Evolutionary conservation across 1,140 invertebrate species (phyloP).

Genomic region (Araneus ventricosus): DNA sequence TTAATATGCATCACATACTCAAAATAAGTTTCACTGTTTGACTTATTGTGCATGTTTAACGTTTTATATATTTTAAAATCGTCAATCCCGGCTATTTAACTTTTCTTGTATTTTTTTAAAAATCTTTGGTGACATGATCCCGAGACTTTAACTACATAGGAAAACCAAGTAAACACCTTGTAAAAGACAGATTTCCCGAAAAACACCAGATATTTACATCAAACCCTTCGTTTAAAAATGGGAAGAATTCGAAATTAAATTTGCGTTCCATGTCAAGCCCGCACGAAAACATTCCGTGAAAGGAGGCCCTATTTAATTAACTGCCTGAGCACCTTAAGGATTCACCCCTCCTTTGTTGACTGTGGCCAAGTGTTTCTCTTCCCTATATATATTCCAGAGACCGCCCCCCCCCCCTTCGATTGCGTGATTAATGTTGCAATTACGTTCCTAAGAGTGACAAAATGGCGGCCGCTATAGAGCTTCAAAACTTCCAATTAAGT

Average conservation of each 20-base stretch:
- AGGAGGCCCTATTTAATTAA: conserved; percentile 47
- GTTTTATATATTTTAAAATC: too few relatives aligned
- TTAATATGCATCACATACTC: too few relatives aligned
- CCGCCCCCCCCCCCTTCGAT: not conserved
- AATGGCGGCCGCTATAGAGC: conserved; percentile 3
- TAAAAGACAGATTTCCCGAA: too few relatives aligned
- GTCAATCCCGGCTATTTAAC: too few relatives aligned
- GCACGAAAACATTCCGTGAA: conserved; percentile 25
- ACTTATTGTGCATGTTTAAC: too few relatives aligned
- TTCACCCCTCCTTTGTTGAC: not conserved
- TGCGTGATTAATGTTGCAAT: conserved; percentile 63
- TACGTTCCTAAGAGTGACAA: conserved; percentile 41
- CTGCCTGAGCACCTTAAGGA: conserved; percentile 46
- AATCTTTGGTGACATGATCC: too few relatives aligned
- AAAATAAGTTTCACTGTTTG: too few relatives aligned
- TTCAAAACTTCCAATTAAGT: conserved; percentile 45
- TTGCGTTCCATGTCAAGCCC: not conserved
- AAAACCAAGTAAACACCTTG: too few relatives aligned
- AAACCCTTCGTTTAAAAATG: not conserved
- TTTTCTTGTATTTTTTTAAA: too few relatives aligned
- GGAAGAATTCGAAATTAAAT: conserved; percentile 28
- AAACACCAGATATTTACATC: not conserved
- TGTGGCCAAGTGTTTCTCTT: conserved; percentile 10
- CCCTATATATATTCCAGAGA: not conserved
- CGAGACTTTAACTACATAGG: too few relatives aligned